Conservation (phyloP, 2,888 invertebrate species). For the Oscheius myriophilus region DNA sequence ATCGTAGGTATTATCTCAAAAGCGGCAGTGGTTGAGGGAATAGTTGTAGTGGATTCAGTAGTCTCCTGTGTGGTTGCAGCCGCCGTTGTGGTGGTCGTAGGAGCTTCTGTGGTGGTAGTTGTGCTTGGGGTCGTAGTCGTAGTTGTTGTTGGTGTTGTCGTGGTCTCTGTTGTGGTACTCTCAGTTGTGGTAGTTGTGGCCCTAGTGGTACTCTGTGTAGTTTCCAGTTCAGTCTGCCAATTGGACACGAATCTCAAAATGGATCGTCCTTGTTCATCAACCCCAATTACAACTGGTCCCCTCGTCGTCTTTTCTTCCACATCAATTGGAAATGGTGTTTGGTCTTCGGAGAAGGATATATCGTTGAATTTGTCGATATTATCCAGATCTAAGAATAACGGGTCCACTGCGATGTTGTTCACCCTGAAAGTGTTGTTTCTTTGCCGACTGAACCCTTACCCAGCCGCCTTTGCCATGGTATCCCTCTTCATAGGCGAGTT, state of each 20-base stretch:
- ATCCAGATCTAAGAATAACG: slow-evolving; percentile 33
- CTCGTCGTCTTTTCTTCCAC: slow-evolving; percentile 12
- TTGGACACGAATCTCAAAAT: slow-evolving; percentile 15
- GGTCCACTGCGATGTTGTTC: slow-evolving; percentile 32
- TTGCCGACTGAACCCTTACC: too few species aligned
- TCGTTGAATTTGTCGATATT: slow-evolving; percentile 35
- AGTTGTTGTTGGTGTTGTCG: not conserved
- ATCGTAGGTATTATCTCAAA: too few species aligned
- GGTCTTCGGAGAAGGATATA: slow-evolving; percentile 12
- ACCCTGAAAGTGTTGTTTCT: slow-evolving; percentile 1
- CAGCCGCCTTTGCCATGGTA: too few species aligned
- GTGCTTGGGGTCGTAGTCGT: not conserved
- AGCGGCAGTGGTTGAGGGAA: too few species aligned
- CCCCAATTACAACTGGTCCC: slow-evolving; percentile 12
- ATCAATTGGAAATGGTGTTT: slow-evolving; percentile 10
- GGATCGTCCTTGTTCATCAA: slow-evolving; percentile 14
- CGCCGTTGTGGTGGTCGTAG: too few species aligned
- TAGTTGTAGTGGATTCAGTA: too few species aligned
- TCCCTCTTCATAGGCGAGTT: too few species aligned
- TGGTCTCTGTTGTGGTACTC: not conserved
- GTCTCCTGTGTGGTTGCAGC: too few species aligned
- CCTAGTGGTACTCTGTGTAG: not conserved
- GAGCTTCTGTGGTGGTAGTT: too few species aligned
- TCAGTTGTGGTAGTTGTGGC: not conserved
- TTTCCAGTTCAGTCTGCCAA: slow-evolving; percentile 1